phyloP scores from a whole-genome alignment of 2,113 vertebrate species.

The Sterna hirundo region DNA sequence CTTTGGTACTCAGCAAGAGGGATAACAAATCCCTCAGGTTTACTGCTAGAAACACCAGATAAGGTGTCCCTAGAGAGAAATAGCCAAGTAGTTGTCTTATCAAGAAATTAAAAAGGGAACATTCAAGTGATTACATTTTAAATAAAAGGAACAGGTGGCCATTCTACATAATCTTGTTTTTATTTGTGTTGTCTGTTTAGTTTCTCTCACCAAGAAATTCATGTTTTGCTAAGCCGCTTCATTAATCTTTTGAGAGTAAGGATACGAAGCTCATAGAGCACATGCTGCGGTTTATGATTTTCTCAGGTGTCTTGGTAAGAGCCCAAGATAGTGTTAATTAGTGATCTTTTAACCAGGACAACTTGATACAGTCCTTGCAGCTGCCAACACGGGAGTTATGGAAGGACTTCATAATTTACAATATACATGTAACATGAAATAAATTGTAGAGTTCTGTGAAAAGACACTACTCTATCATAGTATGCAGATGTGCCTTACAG shows the following conservation, averaged over 20 bases:
- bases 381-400: background rate
- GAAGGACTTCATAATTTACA: background rate
- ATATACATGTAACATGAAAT: background rate
- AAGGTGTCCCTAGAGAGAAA: background rate
- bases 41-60: background rate
- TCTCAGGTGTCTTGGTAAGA: background rate
- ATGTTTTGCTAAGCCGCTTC: background rate
- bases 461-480: background rate
- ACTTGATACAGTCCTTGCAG: background rate
- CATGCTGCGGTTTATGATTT: background rate
- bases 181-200: background rate
- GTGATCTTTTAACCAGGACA: background rate
- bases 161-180: background rate
- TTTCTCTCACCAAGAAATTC: background rate
- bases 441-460: background rate
- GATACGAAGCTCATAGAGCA: background rate
- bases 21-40: background rate
- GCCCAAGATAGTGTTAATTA: background rate
- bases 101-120: background rate
- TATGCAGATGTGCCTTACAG: background rate
- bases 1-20: background rate
- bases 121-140: background rate
- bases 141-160: background rate
- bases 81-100: background rate
- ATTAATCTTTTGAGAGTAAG: background rate